Evolutionary conservation across 1,140 invertebrate genomes (phyloP).

Genomic region (Lordiphosa collinella): DNA sequence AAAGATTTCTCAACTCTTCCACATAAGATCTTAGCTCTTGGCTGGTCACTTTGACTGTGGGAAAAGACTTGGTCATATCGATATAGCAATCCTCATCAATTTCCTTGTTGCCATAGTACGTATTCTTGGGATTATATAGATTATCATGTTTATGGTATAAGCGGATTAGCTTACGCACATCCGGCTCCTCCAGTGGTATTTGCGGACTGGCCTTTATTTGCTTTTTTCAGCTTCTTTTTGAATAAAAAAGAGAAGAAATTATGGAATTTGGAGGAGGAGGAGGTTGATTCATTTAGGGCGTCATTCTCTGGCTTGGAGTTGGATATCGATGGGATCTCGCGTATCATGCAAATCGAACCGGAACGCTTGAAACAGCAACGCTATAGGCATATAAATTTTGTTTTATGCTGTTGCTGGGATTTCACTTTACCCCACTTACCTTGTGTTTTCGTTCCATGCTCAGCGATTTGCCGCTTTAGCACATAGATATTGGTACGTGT

Average conservation of each 20-base stretch:
- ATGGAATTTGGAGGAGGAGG: too few relatives aligned
- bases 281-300: not conserved
- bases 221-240: not conserved
- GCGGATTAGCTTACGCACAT: conserved; percentile 35
- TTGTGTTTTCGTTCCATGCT: conserved; percentile 50
- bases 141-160: conserved; percentile 34
- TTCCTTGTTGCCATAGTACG: conserved; percentile 33
- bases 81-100: conserved; percentile 31
- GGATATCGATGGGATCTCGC: conserved; percentile 2
- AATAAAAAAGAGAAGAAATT: conserved; percentile 2
- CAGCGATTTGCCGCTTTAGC: conserved; percentile 41
- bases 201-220: too few relatives aligned
- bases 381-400: too few relatives aligned
- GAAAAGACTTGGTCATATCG: conserved; percentile 28
- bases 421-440: too few relatives aligned
- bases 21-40: conserved; percentile 17
- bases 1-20: conserved; percentile 15
- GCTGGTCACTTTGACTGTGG: not conserved
- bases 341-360: conserved; percentile 19
- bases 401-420: too few relatives aligned
- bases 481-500: conserved; percentile 10
- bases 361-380: conserved; percentile 48
- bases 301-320: not conserved
- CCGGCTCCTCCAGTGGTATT: conserved; percentile 2
- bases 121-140: conserved; percentile 36